phyloP scores from a whole-genome alignment of 2,888 invertebrate genomes.

The Oxystoma pomonae region DNA sequence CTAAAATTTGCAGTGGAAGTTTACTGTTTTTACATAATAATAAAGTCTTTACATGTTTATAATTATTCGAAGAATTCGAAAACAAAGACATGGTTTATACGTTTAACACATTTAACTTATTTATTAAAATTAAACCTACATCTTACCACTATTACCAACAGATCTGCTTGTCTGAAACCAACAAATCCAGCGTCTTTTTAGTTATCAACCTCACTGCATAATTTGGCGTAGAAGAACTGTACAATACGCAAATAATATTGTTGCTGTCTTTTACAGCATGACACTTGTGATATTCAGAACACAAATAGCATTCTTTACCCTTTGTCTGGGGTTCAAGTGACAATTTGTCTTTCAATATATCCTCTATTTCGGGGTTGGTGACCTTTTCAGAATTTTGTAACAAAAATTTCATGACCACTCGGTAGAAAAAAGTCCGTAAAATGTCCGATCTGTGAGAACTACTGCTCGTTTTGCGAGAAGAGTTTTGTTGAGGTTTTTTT shows the following conservation, averaged over 20 bases:
- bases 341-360: conserved; percentile 17
- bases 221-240: conserved; percentile 67
- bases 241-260: conserved; percentile 70
- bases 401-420: conserved; percentile 55
- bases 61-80: too few species aligned
- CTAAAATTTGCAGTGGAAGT: too few species aligned
- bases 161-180: conserved; percentile 63
- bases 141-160: conserved; percentile 64
- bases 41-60: too few species aligned
- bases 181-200: conserved; percentile 58
- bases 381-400: conserved; percentile 30
- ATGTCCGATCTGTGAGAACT: conserved; percentile 68
- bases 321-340: conserved; percentile 36
- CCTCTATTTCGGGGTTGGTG: conserved; percentile 24
- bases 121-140: too few species aligned
- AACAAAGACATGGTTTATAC: too few species aligned
- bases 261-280: conserved; percentile 65
- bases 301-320: conserved; percentile 71
- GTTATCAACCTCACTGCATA: conserved; percentile 72
- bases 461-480: conserved; percentile 58
- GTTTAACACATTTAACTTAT: too few species aligned
- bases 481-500: conserved; percentile 58
- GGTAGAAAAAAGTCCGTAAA: conserved; percentile 70
- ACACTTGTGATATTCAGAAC: conserved; percentile 83
- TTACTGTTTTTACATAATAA: too few species aligned